Evolutionary conservation across 2,797 vertebrate genomes (phyloP).

Genomic region (Erethizon dorsatum): DNA sequence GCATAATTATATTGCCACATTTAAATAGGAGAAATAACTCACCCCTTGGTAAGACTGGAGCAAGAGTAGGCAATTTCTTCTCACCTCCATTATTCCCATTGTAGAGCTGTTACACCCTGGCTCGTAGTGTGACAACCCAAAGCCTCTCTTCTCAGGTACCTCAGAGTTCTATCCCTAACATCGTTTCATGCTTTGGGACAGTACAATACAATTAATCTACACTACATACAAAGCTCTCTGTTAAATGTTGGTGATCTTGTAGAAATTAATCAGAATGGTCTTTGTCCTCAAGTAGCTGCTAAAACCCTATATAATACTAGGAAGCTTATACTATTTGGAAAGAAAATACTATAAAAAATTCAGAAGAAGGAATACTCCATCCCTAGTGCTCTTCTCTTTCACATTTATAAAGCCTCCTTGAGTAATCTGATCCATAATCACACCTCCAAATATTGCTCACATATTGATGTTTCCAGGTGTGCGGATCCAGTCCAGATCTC

Average conservation of each 20-base stretch:
- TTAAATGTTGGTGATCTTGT: background rate
- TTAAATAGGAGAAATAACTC: background rate
- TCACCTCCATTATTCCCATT: background rate
- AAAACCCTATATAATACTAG: background rate
- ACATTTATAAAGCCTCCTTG: conserved; percentile 7
- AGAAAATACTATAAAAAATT: conserved; percentile 6
- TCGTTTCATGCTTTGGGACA: background rate
- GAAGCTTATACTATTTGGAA: background rate
- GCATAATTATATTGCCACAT: conserved; percentile 27
- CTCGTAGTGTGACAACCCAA: background rate
- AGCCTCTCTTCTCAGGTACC: background rate
- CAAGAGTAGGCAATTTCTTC: background rate
- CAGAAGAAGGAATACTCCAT: conserved; percentile 7
- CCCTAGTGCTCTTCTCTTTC: background rate
- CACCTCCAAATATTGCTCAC: background rate
- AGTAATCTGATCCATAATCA: conserved; percentile 22
- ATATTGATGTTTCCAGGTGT: conserved; percentile 3
- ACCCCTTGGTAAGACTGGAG: background rate
- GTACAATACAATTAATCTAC: conserved; percentile 30
- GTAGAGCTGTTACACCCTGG: background rate
- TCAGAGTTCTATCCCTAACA: background rate
- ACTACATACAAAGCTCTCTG: background rate
- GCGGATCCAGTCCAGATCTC: background rate
- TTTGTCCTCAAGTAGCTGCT: background rate
- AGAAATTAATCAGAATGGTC: conserved; percentile 27